Evolutionary conservation across 2,113 vertebrate species (phyloP).

Genomic region (Daubentonia madagascariensis): DNA sequence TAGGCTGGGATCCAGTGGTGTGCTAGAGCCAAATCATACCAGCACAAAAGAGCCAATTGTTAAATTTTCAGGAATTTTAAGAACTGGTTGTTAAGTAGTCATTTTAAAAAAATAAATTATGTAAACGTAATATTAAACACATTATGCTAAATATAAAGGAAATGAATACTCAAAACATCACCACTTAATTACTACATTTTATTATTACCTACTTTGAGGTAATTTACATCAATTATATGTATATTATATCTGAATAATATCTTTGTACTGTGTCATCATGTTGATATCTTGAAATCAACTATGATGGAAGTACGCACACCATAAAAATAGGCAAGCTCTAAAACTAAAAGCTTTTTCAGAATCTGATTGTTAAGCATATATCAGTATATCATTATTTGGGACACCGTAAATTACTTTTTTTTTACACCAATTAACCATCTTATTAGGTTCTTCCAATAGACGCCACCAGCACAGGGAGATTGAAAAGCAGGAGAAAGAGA

Average conservation of each 20-base stretch:
- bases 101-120: neutral
- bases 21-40: neutral
- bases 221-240: neutral
- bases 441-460: neutral
- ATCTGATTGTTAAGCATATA: neutral
- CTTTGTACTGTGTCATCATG: neutral
- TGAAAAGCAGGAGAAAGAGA: neutral
- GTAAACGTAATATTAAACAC: neutral
- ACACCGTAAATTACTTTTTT: neutral
- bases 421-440: neutral
- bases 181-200: neutral
- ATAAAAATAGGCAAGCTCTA: neutral
- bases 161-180: neutral
- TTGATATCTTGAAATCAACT: neutral
- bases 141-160: neutral
- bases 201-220: neutral
- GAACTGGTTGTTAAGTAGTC: neutral
- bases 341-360: neutral
- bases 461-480: neutral
- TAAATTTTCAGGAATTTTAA: slow-evolving; percentile 18
- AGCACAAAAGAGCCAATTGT: neutral
- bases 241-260: neutral
- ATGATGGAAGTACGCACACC: neutral
- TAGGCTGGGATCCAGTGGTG: neutral
- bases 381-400: neutral